Conservation (phyloP, 2,797 vertebrate species). For the Morus bassanus region DNA sequence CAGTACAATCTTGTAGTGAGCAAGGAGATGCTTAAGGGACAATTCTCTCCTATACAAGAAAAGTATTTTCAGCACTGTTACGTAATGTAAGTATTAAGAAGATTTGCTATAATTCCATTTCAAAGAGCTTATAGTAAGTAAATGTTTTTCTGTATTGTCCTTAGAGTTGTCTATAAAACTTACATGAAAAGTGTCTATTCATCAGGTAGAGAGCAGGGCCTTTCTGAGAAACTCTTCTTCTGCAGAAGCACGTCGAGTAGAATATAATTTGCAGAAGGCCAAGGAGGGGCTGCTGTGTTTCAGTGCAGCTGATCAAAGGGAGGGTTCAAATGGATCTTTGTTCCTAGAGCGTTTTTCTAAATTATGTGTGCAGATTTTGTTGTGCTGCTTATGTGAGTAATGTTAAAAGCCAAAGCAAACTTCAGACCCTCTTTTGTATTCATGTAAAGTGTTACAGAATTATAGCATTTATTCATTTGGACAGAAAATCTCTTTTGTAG, state of each 20-base stretch:
- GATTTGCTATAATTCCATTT: slow-evolving; percentile 9
- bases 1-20: neutral
- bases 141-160: neutral
- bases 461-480: neutral
- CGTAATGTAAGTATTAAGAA: neutral
- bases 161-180: neutral
- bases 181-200: neutral
- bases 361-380: neutral
- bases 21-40: neutral
- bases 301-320: neutral
- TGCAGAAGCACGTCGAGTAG: neutral
- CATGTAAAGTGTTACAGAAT: neutral
- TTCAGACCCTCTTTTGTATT: neutral
- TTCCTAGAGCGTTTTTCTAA: neutral
- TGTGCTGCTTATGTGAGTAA: neutral
- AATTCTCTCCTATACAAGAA: neutral
- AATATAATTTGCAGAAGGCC: neutral
- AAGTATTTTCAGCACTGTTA: neutral
- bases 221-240: neutral
- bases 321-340: neutral
- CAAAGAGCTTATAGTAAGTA: neutral
- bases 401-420: neutral
- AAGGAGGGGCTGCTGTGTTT: neutral
- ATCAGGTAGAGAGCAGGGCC: neutral
- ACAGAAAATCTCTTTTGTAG: neutral